Base-by-base conservation (phyloP, 2,797 vertebrate genomes). In the Takifugu ocellatus region DNA sequence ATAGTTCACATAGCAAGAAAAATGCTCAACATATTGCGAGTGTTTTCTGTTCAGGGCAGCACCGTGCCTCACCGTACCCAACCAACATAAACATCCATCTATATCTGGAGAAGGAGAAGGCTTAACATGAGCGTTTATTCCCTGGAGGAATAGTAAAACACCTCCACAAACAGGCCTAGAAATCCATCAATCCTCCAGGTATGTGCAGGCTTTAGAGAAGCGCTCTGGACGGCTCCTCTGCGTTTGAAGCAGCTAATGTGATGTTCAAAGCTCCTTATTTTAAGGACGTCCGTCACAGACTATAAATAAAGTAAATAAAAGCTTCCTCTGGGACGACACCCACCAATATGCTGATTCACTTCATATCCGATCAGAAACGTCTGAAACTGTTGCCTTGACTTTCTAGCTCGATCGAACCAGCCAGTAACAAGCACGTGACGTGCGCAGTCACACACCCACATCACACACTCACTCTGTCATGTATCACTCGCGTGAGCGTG, bases 401-500 rank as follows among this genome's bases (percentile, higher is more conserved):
- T 56, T 56, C 48, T 31, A 10, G 31, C 10, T 7, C 31, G 2
- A 10, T 33, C 10, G 10, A 10, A 10, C 8, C 46, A 24, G 6
- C 1, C 44, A 24, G 31, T 6, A 62, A 65, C 1, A 54, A 52
- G 3, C 14, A 2, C 2, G n/a, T 58, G 42, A 47, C 36, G 15
- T 17, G 44, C 51, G 43, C 42, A 11, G 54, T 39, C 61, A 27
- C 60, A 55, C 47, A 31, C 49, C 51, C 62, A 66, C 65, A 73
- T 65, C 65, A 74, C 51, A 76, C 8, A 66, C 59, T 64, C 54
- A 54, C 55, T 70, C 74, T 61, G 70, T 65, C 68, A 63, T 65
- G 49, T 77, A 66, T 77, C 51, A 56, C 66, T 72, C 59, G 78
- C 62, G 75, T 77, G 73, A 51, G 56, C 54, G 73, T 64, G 66